phyloP scores from a whole-genome alignment of 37 sponge, comb jelly and placozoan species.

The Aphrocallistes beatrix region DNA sequence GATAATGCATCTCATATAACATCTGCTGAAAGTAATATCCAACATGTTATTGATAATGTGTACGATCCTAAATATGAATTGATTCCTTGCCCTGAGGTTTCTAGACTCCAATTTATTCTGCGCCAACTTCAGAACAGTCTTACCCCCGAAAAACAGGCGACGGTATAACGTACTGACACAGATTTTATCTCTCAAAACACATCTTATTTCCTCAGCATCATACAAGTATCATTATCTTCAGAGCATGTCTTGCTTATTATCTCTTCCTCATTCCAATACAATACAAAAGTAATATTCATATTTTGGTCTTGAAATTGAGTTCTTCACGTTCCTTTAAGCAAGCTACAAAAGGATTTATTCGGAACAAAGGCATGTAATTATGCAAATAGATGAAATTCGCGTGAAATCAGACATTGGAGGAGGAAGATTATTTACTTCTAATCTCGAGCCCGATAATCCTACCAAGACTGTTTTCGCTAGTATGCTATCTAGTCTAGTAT shows the following conservation, averaged over 20 bases:
- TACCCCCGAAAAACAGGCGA: background rate
- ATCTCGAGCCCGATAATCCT: background rate
- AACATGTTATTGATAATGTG: background rate
- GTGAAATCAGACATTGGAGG: constrained; percentile 6
- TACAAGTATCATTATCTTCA: constrained; percentile 10
- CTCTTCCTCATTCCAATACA: too few species aligned
- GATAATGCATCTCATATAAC: background rate
- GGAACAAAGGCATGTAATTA: background rate
- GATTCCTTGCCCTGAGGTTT: background rate
- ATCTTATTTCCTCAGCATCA: background rate
- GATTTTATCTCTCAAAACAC: background rate
- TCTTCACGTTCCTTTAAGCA: background rate
- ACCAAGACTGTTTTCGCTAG: background rate
- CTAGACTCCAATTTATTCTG: background rate
- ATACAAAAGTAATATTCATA: background rate
- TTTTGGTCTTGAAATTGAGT: background rate
- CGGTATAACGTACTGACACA: constrained; percentile 15
- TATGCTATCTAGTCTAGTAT: background rate
- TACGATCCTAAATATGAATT: background rate
- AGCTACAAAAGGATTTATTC: background rate
- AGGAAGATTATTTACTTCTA: too few species aligned
- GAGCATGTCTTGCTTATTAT: background rate
- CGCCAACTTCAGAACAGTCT: constrained; percentile 1
- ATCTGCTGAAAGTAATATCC: background rate
- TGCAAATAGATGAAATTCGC: constrained; percentile 7